Base-by-base conservation (phyloP, 2,888 invertebrate species). In the Xestia sexstrigata region DNA sequence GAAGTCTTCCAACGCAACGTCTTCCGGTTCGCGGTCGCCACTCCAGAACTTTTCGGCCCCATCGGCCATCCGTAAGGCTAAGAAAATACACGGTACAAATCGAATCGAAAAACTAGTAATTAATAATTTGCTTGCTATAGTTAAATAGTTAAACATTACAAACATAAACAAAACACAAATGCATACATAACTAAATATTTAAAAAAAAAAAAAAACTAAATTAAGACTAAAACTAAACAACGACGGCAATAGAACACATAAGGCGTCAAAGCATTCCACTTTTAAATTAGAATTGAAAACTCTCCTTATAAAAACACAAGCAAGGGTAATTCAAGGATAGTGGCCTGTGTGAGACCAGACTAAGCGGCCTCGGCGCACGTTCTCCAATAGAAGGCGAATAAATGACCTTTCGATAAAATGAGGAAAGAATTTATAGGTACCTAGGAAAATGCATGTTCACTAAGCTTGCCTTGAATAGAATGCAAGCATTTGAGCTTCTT, bases 401-500 rank as follows among this genome's bases (percentile, higher is more conserved):
- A 94, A 95, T 94, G 95, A 94, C 94, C 93, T 91, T 89, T 90
- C 91, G 92, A 92, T 93, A 92, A 94, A 94, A 95, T 95, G 94
- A 92, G 94, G 89, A 92, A 93, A 91, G 92, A 94, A 94, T 95
- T 95, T 94, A 93, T 93, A 90, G 91, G 88, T 91, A 87, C 87
- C 87, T 90, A 89, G 90, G 89, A 91, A 91, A 93, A 93, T 93
- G 92, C 92, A 93, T 92, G 91, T 90, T 88, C 89, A 89, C 89
- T 89, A 85, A 90, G 87, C 88, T 87, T 78, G 67, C 79, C 81
- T 85, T 76, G 80, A 84, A 82, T 72, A 77, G 78, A 86, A 88
- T 79, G 84, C 85, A 87, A 83, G 80, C 82, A 80, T 81, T 72
- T 60, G 75, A 45, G 82, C 75, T 69, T 78, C 78, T 86, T 76